A percentile compares a stretch with the other conserved stretches of the same genome.
phyloP scores from a whole-genome alignment of 2,113 vertebrate genomes.

The Dipodomys stephensi region DNA sequence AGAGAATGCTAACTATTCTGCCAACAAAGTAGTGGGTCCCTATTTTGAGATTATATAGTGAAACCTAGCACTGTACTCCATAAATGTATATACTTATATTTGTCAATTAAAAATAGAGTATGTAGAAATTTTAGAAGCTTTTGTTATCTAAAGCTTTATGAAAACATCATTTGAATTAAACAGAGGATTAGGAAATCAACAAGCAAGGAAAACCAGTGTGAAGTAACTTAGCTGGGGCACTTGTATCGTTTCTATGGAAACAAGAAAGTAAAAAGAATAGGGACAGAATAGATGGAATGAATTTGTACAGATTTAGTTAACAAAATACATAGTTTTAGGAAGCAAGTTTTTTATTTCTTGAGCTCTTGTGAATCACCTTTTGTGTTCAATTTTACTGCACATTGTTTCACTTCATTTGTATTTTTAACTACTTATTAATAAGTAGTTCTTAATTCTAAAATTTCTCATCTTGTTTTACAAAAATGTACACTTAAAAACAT shows the following conservation, averaged over 20 bases:
- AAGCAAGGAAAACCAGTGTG: conserved; percentile 7
- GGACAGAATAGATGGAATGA: not conserved
- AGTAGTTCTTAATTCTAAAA: not conserved
- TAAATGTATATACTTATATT: not conserved
- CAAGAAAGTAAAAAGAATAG: not conserved
- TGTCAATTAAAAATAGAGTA: not conserved
- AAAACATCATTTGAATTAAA: not conserved
- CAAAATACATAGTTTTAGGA: conserved; percentile 18
- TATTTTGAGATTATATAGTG: not conserved
- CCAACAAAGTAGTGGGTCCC: not conserved
- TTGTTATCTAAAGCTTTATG: not conserved
- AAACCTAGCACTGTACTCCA: not conserved
- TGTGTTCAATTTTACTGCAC: not conserved
- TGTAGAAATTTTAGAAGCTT: not conserved
- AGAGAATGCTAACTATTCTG: not conserved
- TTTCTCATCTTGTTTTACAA: not conserved
- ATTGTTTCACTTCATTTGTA: not conserved
- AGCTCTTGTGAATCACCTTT: conserved; percentile 10
- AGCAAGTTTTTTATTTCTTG: conserved; percentile 19
- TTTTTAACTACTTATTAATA: conserved; percentile 4
- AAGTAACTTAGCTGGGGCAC: not conserved
- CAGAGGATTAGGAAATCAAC: conserved; percentile 27
- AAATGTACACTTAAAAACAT: not conserved
- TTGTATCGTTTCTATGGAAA: conserved; percentile 49
- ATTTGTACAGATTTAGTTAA: not conserved